Conservation (phyloP, 2,888 invertebrate genomes). For the Lagria hirta region DNA sequence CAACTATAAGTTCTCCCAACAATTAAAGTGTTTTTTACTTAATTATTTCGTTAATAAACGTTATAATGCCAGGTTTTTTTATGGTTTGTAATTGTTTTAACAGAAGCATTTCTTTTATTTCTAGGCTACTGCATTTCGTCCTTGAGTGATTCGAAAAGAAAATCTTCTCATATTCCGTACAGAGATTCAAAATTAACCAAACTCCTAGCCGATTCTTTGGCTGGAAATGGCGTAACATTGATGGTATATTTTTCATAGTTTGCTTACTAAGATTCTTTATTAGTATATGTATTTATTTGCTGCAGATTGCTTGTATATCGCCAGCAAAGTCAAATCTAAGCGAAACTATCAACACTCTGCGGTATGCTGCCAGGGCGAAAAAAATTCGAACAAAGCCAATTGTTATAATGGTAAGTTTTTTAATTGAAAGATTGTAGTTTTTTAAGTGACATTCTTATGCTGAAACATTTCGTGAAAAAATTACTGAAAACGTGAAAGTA, state of each 20-base stretch:
- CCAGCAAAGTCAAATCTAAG: conserved; percentile 82
- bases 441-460: no score
- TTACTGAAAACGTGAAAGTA: no score
- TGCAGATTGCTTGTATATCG: conserved; percentile 91
- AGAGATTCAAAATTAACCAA: conserved; percentile 94
- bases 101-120: conserved; percentile 26
- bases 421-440: conserved; percentile 2
- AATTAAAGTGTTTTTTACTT: no score
- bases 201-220: conserved; percentile 87
- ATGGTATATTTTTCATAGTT: conserved; percentile 66
- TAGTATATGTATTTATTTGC: not conserved
- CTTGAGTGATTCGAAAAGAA: conserved; percentile 77
- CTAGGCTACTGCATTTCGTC: conserved; percentile 93
- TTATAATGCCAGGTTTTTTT: no score
- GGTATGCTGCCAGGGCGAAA: conserved; percentile 91
- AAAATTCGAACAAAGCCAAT: conserved; percentile 91
- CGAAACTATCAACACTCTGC: conserved; percentile 87
- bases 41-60: no score
- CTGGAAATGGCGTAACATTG: conserved; percentile 90
- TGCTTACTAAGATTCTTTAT: conserved; percentile 2
- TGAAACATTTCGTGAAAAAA: no score
- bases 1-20: no score
- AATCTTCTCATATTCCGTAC: conserved; percentile 87
- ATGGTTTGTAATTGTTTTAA: no score
- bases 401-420: conserved; percentile 78